Evolutionary conservation across 2,888 invertebrate species (phyloP), one percentile per base, ranked within the genome.

Genomic region (Amphipoea oculea): DNA sequence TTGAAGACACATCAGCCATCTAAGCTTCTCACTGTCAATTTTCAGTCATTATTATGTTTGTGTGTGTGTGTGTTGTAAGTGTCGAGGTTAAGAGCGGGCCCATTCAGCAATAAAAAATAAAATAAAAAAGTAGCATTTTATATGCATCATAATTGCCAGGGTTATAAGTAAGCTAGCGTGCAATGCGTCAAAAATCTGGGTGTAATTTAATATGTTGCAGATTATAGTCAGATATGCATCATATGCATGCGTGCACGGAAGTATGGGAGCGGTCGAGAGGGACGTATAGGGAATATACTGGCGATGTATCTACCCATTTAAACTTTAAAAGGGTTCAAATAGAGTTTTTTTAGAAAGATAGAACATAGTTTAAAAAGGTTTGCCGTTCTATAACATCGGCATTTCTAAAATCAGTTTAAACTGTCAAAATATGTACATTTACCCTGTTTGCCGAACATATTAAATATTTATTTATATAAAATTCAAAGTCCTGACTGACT

Each of bases 191-290:
- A 91, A 92, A 94, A 94, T 94, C 93, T 91, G 93, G 94, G 94
- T 94, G 95, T 94, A 95, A 95, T 96, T 93, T 94, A 96, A 96
- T 96, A 96, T 94, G 92, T 92, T 89, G 92, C 92, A 88, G 89
- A 90, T 90, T 92, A 91, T 90, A 93, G 89, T 83, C 73, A 89
- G 89, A 90, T 91, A 92, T 90, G 93, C 92, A 94, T 92, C 78
- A 36, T 70, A 79, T 77, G 87, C 63, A 73, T 67, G 76, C 73
- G 54, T 84, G 62, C 69, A 68, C 20, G n/a, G 48, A 76, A 67
- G 92, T 92, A 90, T 86, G 90, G 84, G 83, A 89, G 91, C 89
- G 86, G 81, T 89, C 89, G 87, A 85, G 85, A 87, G 89, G 79
- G 81, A 83, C 68, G 81, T 85, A 84, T 40, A 42, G 68, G 57